Base-by-base conservation (phyloP, 2,113 vertebrate genomes). In the Nycticorax nycticorax region DNA sequence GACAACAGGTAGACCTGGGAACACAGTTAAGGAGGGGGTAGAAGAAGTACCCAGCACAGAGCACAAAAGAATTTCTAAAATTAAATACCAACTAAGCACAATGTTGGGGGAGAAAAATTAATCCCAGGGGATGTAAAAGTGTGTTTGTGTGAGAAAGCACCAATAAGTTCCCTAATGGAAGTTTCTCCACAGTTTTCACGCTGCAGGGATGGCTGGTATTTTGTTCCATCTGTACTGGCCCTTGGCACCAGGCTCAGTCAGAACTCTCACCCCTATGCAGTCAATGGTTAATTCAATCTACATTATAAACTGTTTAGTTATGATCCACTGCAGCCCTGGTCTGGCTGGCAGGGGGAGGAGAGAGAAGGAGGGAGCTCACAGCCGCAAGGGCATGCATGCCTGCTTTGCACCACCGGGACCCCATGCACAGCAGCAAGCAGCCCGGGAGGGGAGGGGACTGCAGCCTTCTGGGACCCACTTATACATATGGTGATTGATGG, bases 401-500 rank as follows among this genome's bases (percentile, higher is more conserved):
- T 16, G 7, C 39, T 26, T n/a, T 50, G 39, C 6, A 8, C 27
- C 52, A 18, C 23, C 2, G 0, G 19, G 9, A 62, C 20, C 30
- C 13, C 10, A 3, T 8, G 16, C 64, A 73, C 30, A 30, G 43
- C 33, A 71, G 18, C 63, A 63, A 55, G 32, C 43, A 88, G 43
- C 24, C 48, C 32, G 12, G 27, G 20, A 53, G 30, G 5, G 26
- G 10, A 50, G 17, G 10, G 12, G 24, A 32, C 30, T 39, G 30
- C 15, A 48, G 39, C n/a, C 16, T 67, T 50, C 69, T 69, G 28
- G 12, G 26, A 48, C 26, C 30, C 14, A 6, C 15, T 11, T 39
- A 10, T 2, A 23, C 1, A 0, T 32, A 6, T 0, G 3, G 15
- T 35, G 9, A 20, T 26, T 15, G 43, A 7, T 33, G 32, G 14